Base-by-base conservation (phyloP, 2,888 invertebrate genomes). In the Odontomyia ornata region DNA sequence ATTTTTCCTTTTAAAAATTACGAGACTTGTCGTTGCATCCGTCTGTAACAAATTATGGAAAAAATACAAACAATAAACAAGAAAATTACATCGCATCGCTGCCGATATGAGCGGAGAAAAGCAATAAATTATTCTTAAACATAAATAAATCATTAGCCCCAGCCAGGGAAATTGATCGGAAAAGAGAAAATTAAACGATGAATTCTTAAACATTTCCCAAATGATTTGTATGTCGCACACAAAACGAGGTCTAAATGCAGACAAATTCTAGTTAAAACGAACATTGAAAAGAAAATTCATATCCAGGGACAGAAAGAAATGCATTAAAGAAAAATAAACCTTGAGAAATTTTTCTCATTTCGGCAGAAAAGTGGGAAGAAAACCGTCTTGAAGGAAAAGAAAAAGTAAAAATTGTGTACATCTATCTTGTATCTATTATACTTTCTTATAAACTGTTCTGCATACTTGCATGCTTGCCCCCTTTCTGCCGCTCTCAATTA, bases 391-490 rank as follows among this genome's bases (percentile, higher is more conserved):
- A n/a, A n/a, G 4, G 52, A 52, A 52, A 36, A 52, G n/a, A 52
- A 52, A 18, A 13, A 52, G 52, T n/a, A 52, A 52, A 52, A 52
- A 52, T 36, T 36, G 9, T 36, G 36, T 3, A 36, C 36, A 15
- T 52, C 7, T 52, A 52, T 52, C 52, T 52, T 52, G 52, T 52
- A 52, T 52, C 52, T 52, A 52, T 52, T 52, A 18, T 4, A 13
- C 13, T 52, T 13, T 18, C 15, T 4, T 36, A 36, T 36, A 36
- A 36, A 36, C 13, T 52, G 52, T 18, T 52, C 15, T 52, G 52
- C 52, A 52, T 52, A 52, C 52, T 52, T 52, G 52, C 52, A 52
- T 52, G 52, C 18, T 52, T 15, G 52, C 18, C 52, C 52, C 52
- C 52, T 52, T 52, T 52, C 18, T 15, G 4, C 52, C 52, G 52